Conservation (phyloP, 1,140 invertebrate genomes). For the Zaprionus tsacasi region DNA sequence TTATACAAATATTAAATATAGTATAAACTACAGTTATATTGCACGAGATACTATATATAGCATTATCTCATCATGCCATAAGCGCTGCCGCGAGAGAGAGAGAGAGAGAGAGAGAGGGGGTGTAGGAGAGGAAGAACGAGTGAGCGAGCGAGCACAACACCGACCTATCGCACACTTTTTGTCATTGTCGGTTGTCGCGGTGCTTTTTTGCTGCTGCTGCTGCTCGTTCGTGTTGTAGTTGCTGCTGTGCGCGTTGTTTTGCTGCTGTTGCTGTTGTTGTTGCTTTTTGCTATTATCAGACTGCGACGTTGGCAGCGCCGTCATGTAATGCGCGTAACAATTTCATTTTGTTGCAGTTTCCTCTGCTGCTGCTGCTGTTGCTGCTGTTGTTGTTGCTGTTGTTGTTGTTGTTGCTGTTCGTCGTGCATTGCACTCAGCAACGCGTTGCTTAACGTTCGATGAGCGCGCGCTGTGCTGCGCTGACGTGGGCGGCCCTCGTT, state of each 20-base stretch:
- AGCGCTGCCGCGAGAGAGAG: background rate
- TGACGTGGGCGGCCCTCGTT: constrained; percentile 47
- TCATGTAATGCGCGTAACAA: constrained; percentile 60
- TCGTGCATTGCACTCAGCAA: constrained; percentile 70
- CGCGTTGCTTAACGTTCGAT: constrained; percentile 34
- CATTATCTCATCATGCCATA: constrained; percentile 10
- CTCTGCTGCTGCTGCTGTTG: constrained; percentile 31
- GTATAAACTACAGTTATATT: constrained; percentile 14
- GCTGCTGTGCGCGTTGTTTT: constrained; percentile 37
- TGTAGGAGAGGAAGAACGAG: background rate
- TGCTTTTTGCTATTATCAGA: constrained; percentile 63
- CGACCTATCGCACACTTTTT: constrained; percentile 81
- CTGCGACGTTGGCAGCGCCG: constrained; percentile 40
- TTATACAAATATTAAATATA: constrained; percentile 2
- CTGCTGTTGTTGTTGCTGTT: too few relatives aligned
- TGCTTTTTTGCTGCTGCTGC: constrained; percentile 24
- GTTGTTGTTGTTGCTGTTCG: constrained; percentile 23
- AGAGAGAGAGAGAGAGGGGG: background rate
- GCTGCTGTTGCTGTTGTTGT: constrained; percentile 27
- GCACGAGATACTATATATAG: constrained; percentile 5
- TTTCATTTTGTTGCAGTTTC: constrained; percentile 61
- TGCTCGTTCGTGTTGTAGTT: constrained; percentile 2
- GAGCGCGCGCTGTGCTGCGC: constrained; percentile 12
- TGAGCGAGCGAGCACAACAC: constrained; percentile 23
- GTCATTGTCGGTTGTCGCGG: constrained; percentile 63